A percentile compares a stretch with the other conserved stretches of the same genome.
These are phyloP conservation scores for Apodemus speciosus DNA, from an alignment of 2,113 vertebrate species.

Conservation along the genomic window DNA sequence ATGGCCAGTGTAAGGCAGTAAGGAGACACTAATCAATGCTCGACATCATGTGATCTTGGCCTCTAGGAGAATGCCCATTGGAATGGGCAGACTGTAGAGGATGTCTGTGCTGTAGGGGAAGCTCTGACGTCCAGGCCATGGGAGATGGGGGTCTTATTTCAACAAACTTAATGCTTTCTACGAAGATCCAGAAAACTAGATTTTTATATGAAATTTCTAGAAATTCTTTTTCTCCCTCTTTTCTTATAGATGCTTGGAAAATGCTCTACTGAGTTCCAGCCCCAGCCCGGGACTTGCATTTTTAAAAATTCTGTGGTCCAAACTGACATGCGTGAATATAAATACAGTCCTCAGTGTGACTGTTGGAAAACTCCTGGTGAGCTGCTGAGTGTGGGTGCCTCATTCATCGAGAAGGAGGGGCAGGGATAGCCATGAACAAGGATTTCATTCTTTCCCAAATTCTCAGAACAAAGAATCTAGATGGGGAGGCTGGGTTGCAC, in stretches of 20 bases:
- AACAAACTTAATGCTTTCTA: constrained; percentile 12
- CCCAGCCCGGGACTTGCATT: neutral
- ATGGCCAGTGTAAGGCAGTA: no score
- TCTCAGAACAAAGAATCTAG: neutral
- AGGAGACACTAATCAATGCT: no score
- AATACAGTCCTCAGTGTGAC: no score
- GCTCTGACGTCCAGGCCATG: neutral
- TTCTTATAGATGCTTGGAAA: neutral
- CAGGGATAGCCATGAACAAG: neutral
- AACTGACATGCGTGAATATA: neutral
- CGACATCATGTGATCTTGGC: neutral
- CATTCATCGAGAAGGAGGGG: neutral
- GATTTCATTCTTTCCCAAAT: neutral
- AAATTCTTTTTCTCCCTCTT: neutral
- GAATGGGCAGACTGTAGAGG: fast-evolving
- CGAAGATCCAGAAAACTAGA: neutral
- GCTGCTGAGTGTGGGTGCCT: neutral
- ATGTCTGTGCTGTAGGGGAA: fast-evolving
- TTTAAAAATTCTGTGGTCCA: neutral
- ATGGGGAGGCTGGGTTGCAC: neutral
- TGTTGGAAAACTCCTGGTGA: fast-evolving
- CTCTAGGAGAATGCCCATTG: neutral
- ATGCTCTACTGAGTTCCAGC: neutral
- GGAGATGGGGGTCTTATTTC: neutral
- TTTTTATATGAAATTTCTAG: neutral